A percentile compares a stretch with the other conserved stretches of the same genome.
These are phyloP conservation scores for Calliphora vicina DNA, from an alignment of 1,140 invertebrate genomes.

Conservation along the genomic window DNA sequence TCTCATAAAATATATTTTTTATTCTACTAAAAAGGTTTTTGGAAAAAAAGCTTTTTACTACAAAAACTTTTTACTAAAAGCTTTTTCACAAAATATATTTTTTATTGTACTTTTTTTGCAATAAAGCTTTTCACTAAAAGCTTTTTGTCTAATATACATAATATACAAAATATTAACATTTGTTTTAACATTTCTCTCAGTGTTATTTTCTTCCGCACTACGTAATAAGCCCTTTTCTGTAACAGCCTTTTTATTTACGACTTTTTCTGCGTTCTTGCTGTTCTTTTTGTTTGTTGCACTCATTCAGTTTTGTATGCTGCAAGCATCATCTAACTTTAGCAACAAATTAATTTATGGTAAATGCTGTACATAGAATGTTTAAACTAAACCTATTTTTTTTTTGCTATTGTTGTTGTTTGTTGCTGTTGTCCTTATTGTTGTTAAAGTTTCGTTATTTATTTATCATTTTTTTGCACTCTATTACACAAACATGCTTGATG, in stretches of 20 bases:
- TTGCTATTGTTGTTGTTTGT: conserved; percentile 25
- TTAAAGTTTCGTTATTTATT: conserved; percentile 6
- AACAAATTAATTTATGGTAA: conserved; percentile 33
- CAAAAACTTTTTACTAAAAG: too few relatives aligned
- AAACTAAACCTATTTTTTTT: background rate
- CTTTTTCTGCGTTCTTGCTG: background rate
- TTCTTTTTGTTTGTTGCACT: background rate
- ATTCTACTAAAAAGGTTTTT: too few relatives aligned
- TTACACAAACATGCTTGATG: conserved; percentile 31
- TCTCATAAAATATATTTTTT: too few relatives aligned
- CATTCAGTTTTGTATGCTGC: background rate
- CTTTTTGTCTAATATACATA: too few relatives aligned
- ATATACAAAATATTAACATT: too few relatives aligned
- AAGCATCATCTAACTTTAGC: conserved; percentile 23
- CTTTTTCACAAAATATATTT: too few relatives aligned
- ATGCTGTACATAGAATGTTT: conserved; percentile 31
- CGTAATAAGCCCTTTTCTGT: background rate
- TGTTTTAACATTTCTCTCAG: too few relatives aligned
- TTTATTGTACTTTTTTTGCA: too few relatives aligned
- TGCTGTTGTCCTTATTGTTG: conserved; percentile 14
- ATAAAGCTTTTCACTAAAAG: too few relatives aligned
- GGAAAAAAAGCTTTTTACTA: too few relatives aligned
- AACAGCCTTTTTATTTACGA: background rate
- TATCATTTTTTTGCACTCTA: conserved; percentile 29
- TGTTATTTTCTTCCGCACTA: background rate